Conservation (phyloP, 2,113 vertebrate species). For the Manacus vitellinus region DNA sequence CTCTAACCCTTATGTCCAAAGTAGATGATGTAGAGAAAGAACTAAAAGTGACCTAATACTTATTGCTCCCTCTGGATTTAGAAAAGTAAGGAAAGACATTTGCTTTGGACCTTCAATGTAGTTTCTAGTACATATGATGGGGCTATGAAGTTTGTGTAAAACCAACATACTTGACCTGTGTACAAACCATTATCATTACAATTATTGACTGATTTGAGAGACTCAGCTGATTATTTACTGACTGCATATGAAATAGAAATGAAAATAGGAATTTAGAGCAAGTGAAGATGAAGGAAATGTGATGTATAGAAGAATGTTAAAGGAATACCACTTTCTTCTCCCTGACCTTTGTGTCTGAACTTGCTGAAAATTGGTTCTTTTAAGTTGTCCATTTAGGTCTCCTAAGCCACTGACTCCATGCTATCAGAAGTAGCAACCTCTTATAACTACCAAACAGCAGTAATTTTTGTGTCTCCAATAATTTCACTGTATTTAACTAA, state of each 20-base stretch:
- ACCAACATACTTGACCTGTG: too few relatives aligned
- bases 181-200: background rate
- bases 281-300: background rate
- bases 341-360: background rate
- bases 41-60: background rate
- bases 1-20: background rate
- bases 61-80: background rate
- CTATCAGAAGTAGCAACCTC: background rate
- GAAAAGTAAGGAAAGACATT: background rate
- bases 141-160: background rate
- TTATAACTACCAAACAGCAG: background rate
- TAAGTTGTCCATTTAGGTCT: background rate
- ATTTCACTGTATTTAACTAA: background rate
- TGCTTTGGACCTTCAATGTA: background rate
- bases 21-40: background rate
- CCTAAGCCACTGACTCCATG: background rate
- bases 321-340: background rate
- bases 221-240: background rate
- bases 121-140: background rate
- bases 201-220: accelerated
- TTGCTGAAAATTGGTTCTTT: background rate
- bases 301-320: background rate
- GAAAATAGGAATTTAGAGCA: background rate
- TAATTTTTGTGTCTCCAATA: background rate
- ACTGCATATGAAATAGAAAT: background rate